Percentiles rank a stretch among this genome's conserved stretches.
Conservation (phyloP, 2,888 invertebrate species). For the Antheraea assamensis region DNA sequence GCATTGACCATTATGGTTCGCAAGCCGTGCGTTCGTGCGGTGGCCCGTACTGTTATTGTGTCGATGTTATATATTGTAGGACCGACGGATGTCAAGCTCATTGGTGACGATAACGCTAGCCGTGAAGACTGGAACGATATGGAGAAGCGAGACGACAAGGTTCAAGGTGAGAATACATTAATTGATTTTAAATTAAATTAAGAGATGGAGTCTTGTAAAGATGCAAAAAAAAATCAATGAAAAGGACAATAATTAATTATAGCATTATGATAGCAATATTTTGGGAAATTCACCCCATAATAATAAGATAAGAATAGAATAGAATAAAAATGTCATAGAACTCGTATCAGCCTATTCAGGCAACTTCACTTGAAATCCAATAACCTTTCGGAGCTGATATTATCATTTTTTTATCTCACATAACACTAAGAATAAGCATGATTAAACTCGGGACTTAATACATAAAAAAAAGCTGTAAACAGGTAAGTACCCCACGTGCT, state of each 20-base stretch:
- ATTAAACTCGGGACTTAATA: neutral
- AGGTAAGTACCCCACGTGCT: too few relatives aligned
- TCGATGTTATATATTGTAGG: constrained; percentile 56
- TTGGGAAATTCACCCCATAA: neutral
- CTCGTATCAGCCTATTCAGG: too few relatives aligned
- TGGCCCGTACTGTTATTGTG: constrained; percentile 51
- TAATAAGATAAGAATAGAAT: too few relatives aligned
- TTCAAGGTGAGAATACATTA: constrained; percentile 37
- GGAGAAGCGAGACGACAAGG: constrained; percentile 44
- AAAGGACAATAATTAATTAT: too few relatives aligned
- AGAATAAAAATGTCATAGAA: neutral
- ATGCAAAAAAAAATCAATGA: neutral
- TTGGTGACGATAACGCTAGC: constrained; percentile 39
- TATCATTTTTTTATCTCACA: neutral
- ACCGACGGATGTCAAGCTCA: constrained; percentile 41
- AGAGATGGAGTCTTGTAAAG: too few relatives aligned
- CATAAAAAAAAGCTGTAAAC: too few relatives aligned
- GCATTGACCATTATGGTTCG: constrained; percentile 55
- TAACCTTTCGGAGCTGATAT: neutral
- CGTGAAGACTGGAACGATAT: constrained; percentile 43
- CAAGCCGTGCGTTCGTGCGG: constrained; percentile 56
- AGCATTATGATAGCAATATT: neutral
- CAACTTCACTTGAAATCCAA: neutral
- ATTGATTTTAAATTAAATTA: neutral
- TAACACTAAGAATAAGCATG: neutral